These are phyloP conservation scores for Gasterosteus aculeatus DNA, from an alignment of 2,113 vertebrate genomes.

Conservation along the genomic window DNA sequence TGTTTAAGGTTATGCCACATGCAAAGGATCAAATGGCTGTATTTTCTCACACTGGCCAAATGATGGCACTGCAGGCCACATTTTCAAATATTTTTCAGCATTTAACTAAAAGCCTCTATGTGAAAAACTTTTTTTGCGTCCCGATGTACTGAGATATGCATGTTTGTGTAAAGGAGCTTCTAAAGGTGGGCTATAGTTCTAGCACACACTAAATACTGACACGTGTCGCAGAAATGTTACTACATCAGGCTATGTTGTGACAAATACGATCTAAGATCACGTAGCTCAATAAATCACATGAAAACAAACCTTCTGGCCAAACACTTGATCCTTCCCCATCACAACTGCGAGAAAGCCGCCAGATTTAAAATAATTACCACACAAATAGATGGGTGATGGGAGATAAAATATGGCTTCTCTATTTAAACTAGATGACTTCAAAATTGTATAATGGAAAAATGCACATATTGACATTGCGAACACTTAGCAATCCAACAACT, in stretches of 20 bases:
- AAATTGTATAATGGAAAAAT: conserved; percentile 4
- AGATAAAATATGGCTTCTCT: conserved; percentile 16
- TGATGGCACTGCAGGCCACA: conserved; percentile 39
- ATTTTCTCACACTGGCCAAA: conserved; percentile 29
- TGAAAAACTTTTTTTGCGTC: not conserved
- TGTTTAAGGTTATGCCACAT: not conserved
- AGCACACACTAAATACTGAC: conserved; percentile 13
- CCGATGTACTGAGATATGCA: not conserved
- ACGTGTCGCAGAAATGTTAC: conserved; percentile 3
- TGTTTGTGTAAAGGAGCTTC: not conserved
- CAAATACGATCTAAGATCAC: conserved; percentile 14
- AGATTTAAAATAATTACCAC: conserved; percentile 1
- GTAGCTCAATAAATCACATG: conserved; percentile 33
- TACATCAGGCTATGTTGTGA: not conserved
- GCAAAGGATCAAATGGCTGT: not conserved
- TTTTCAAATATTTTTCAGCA: not conserved
- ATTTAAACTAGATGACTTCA: conserved; percentile 16
- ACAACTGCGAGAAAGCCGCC: conserved; percentile 28
- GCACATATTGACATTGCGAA: not conserved
- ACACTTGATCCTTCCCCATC: conserved; percentile 27
- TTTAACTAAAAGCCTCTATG: not conserved
- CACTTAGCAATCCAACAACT: not conserved
- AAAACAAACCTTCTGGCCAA: conserved; percentile 21
- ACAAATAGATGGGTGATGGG: conserved; percentile 2
- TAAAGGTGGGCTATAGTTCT: conserved; percentile 10